Conservation (phyloP, 2,797 vertebrate species). For the Hydrophis major region DNA sequence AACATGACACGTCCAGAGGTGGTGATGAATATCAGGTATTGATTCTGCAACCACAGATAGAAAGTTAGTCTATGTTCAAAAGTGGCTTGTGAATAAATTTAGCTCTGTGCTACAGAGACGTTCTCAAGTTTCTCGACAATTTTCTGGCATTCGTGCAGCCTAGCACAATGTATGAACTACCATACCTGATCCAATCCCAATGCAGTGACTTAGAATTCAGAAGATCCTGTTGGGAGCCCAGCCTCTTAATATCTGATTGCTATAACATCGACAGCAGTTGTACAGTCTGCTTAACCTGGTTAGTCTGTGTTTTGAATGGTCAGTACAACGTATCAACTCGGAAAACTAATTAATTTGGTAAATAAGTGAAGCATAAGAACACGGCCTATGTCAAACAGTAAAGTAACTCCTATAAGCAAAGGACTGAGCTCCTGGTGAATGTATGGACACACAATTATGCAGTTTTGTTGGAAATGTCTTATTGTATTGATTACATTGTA, state of each 20-base stretch:
- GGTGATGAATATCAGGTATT: slow-evolving; percentile 51
- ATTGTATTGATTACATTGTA: background rate
- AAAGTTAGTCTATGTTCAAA: slow-evolving; percentile 30
- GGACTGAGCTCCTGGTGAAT: background rate
- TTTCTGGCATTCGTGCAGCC: background rate
- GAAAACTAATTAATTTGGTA: background rate
- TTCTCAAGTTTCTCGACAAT: background rate
- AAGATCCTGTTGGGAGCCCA: background rate
- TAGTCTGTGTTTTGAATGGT: background rate
- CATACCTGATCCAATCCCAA: background rate
- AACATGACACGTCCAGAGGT: slow-evolving; percentile 35
- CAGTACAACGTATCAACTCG: background rate
- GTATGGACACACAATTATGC: background rate
- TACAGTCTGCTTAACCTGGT: background rate
- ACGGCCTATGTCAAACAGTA: background rate
- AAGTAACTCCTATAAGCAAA: background rate
- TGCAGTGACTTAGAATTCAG: background rate
- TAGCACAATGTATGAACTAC: background rate
- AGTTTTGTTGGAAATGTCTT: background rate
- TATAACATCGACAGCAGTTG: background rate
- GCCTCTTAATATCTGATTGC: background rate
- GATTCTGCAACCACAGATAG: slow-evolving; percentile 47
- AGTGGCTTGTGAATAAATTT: slow-evolving; percentile 1
- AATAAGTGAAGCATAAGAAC: background rate
- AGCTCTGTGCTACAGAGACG: background rate